Evolutionary conservation across 2,113 vertebrate genomes (phyloP).

Genomic region (Hemibates koningsi): DNA sequence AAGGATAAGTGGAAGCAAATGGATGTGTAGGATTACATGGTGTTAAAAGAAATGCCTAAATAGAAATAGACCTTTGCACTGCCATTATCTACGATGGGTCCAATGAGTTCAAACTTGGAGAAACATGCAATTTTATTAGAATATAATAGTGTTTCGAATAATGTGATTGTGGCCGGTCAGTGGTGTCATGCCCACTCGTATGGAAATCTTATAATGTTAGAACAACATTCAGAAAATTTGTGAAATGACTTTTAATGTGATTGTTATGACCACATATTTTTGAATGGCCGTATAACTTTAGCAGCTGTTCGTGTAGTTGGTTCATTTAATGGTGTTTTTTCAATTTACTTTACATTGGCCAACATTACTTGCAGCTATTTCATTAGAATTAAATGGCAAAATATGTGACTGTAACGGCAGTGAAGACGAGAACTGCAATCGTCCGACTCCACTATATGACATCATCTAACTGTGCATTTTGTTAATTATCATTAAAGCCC

Average conservation of each 20-base stretch:
- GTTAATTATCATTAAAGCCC: not conserved
- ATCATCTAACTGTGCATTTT: not conserved
- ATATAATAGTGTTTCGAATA: not conserved
- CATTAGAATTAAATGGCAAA: not conserved
- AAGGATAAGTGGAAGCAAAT: not conserved
- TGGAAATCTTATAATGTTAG: not conserved
- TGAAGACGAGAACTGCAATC: not conserved
- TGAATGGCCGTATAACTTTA: not conserved
- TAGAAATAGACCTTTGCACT: not conserved
- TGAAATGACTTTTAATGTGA: not conserved
- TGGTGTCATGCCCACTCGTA: fast-evolving
- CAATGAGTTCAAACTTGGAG: not conserved
- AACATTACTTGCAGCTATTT: not conserved
- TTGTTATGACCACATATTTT: not conserved
- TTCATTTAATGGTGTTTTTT: not conserved
- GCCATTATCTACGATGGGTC: not conserved
- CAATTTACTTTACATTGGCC: not conserved
- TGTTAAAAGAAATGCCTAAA: not conserved
- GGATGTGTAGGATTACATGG: not conserved
- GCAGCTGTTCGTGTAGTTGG: not conserved
- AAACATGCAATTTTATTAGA: not conserved
- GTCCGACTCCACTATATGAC: not conserved
- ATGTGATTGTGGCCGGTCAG: not conserved
- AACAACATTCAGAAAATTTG: not conserved
- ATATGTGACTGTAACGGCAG: not conserved